Evolutionary conservation across 2,797 vertebrate species (phyloP), one percentile per base, ranked within the genome.

Genomic region (Odontamblyopus rebecca): DNA sequence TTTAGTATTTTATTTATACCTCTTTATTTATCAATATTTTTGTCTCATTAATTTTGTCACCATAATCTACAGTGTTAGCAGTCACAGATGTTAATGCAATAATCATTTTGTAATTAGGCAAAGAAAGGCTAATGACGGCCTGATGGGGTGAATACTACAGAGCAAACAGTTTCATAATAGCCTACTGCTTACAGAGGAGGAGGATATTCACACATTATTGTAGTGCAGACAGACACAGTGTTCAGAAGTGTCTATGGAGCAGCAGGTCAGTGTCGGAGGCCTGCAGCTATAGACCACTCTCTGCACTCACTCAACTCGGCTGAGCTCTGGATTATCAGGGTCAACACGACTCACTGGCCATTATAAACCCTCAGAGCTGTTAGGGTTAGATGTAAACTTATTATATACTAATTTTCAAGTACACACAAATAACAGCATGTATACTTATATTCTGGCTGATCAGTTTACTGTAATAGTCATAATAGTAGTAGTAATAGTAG

Each of bases 251-350:
- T 57, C 7, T 0, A 6, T 57, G 32, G 5, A 44, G 53, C 48
- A 41, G 18, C n/a, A 48, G 26, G 26, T 78, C 63, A 62, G 44
- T 70, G 26, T 38, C 62, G 50, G 38, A 23, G 13, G 3, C 67
- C 32, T 30, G 65, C 12, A 2, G 57, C 71, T 63, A 76, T 48
- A 16, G 64, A 44, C 59, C 51, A 50, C 16, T 67, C 65, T 44
- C 51, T 69, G 19, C 48, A 50, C 16, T 73, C 50, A 63, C 30
- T 19, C 27, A 53, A 30, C 60, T 62, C 50, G 50, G 67, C 51
- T 5, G 13, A 41, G 67, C 51, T 68, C 41, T 61, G 70, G 35
- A 64, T 32, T 48, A 78, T 75, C 35, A 30, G 41, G 60, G 51
- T 69, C 70, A 72, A 9, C 23, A 56, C 44, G 30, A 64, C 69